phyloP scores from a whole-genome alignment of 2,797 vertebrate genomes.

The Delichon dasypus region DNA sequence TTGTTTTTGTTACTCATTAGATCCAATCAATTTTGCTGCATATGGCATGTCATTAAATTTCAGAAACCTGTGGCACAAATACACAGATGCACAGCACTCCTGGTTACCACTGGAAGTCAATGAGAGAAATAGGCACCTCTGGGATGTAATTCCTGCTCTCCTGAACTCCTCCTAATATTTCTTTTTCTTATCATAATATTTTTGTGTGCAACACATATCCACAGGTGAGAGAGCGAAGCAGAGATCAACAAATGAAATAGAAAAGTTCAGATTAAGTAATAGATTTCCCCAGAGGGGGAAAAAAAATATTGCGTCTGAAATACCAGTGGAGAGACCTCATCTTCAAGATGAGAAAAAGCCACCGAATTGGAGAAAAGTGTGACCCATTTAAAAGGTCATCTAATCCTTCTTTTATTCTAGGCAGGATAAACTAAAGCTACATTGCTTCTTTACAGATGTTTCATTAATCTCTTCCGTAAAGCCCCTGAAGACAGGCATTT shows the following conservation, averaged over 20 bases:
- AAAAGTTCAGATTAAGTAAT: neutral
- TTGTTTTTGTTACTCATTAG: neutral
- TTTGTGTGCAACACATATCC: neutral
- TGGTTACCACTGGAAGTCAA: neutral
- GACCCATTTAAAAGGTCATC: conserved; percentile 49
- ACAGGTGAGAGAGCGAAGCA: neutral
- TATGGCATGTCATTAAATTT: neutral
- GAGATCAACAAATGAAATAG: neutral
- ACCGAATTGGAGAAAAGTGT: neutral
- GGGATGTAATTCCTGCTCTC: neutral
- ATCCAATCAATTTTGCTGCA: neutral
- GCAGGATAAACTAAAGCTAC: conserved; percentile 40
- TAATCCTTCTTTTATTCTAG: conserved; percentile 41
- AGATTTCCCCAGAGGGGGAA: neutral
- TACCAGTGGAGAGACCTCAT: neutral
- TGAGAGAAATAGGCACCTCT: neutral
- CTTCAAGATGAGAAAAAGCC: neutral
- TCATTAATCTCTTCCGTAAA: conserved; percentile 46
- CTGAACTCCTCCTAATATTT: neutral
- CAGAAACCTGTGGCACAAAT: neutral
- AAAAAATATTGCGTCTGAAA: neutral
- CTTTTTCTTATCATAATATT: neutral
- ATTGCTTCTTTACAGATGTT: conserved; percentile 56
- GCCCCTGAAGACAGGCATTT: conserved; percentile 1
- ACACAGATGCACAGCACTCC: neutral